A percentile compares a stretch with the other conserved stretches of the same genome.
phyloP scores from a whole-genome alignment of 2,113 vertebrate genomes.

The Halcyon malimbica region DNA sequence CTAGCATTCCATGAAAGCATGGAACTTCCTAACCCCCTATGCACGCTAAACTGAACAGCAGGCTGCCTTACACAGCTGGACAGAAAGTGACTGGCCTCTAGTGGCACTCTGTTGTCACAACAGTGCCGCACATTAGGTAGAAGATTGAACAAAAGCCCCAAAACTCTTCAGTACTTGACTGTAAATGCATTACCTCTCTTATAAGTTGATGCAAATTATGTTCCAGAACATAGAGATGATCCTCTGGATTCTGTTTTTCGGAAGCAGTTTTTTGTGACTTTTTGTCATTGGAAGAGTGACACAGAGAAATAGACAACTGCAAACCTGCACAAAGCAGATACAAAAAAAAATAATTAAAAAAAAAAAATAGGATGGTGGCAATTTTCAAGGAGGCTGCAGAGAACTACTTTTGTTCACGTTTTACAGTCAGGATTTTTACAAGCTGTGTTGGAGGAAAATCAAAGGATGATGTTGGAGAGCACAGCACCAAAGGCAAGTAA shows the following conservation, averaged over 20 bases:
- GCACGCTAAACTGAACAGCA: rapidly evolving
- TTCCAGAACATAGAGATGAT: constrained; percentile 95
- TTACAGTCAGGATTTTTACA: not conserved
- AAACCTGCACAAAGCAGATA: constrained; percentile 77
- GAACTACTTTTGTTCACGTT: not conserved
- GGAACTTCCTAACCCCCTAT: not conserved
- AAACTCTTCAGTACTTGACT: not conserved
- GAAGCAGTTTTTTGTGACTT: constrained; percentile 84
- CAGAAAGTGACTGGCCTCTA: constrained; percentile 1
- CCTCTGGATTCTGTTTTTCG: constrained; percentile 88
- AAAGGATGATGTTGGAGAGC: not conserved
- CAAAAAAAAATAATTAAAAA: not conserved
- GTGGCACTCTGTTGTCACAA: not conserved
- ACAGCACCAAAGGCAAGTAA: not conserved
- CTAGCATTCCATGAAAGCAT: not conserved
- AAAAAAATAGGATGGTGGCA: not conserved
- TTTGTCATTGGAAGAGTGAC: constrained; percentile 93
- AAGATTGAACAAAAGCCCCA: not conserved
- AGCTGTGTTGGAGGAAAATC: not conserved
- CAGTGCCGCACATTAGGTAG: rapidly evolving
- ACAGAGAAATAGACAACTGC: constrained; percentile 94
- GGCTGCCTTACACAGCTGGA: not conserved
- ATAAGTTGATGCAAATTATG: constrained; percentile 97
- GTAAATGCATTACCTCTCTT: constrained; percentile 84
- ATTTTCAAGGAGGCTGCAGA: not conserved